Evolutionary conservation across 2,797 vertebrate species (phyloP).

Genomic region (Cyprinella venusta): DNA sequence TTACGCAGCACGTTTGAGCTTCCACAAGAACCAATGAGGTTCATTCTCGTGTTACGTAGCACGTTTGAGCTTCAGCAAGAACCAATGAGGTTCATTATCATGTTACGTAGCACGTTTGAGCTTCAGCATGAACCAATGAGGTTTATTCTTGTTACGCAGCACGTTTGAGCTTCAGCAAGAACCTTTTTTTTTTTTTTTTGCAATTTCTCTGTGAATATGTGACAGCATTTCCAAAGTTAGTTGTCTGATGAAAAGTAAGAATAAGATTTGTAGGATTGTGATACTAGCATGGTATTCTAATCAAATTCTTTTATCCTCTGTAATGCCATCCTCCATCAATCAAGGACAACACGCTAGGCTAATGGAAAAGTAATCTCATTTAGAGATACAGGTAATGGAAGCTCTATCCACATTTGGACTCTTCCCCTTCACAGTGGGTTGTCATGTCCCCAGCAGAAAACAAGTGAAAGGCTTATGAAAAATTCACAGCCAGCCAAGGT

Average conservation of each 20-base stretch:
- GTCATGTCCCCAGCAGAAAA: conserved; percentile 61
- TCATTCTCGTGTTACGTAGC: no score
- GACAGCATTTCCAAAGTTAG: neutral
- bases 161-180: no score
- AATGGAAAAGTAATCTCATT: conserved; percentile 50
- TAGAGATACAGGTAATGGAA: conserved; percentile 51
- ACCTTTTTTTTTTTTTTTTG: neutral
- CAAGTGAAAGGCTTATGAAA: conserved; percentile 70
- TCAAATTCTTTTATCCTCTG: conserved; percentile 2
- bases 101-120: no score
- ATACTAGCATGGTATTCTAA: neutral
- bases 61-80: no score
- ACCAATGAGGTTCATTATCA: no score
- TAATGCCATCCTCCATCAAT: conserved; percentile 18
- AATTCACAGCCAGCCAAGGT: conserved; percentile 64
- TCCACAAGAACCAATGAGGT: no score
- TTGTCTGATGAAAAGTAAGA: neutral
- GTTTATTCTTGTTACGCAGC: no score
- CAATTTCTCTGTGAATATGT: neutral
- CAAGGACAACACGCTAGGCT: conserved; percentile 35
- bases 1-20: no score
- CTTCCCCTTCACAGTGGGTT: conserved; percentile 62
- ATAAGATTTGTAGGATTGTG: neutral
- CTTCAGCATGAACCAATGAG: no score
- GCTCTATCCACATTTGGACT: conserved; percentile 53